Evolutionary conservation across 2,113 vertebrate genomes (phyloP).

Genomic region (Polypterus senegalus): DNA sequence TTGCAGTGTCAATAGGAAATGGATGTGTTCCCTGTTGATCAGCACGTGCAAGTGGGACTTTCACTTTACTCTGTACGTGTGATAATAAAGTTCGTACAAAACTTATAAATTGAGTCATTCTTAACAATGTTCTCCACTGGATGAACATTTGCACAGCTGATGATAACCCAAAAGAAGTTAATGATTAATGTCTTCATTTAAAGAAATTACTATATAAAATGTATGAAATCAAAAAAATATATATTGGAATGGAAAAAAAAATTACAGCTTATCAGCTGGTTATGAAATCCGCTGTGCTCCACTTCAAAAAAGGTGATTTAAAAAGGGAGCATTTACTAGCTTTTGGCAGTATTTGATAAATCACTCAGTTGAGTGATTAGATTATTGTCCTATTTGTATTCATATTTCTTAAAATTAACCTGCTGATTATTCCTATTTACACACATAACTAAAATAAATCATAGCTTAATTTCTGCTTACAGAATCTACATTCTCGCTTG

Average conservation of each 20-base stretch:
- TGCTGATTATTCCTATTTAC: background rate
- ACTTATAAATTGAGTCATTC: no score
- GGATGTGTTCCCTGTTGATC: no score
- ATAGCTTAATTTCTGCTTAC: no score
- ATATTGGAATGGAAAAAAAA: slow-evolving; percentile 13
- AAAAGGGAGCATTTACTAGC: background rate
- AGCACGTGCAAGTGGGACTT: no score
- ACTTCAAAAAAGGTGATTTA: slow-evolving; percentile 22
- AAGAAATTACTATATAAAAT: slow-evolving; percentile 7
- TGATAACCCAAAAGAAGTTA: no score
- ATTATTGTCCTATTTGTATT: slow-evolving; percentile 28
- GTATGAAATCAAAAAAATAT: background rate
- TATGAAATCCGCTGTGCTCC: slow-evolving; percentile 27
- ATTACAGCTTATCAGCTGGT: slow-evolving; percentile 23
- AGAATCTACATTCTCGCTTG: no score
- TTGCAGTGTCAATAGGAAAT: no score
- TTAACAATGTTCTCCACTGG: no score
- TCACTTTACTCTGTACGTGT: no score
- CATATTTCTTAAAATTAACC: slow-evolving; percentile 5
- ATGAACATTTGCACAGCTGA: no score
- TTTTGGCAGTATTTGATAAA: slow-evolving; percentile 6
- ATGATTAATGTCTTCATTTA: slow-evolving; percentile 20
- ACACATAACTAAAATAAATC: background rate
- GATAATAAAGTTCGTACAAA: no score
- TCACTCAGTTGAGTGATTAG: slow-evolving; percentile 11